These are phyloP conservation scores for Thecophora atra DNA, from an alignment of 2,888 invertebrate species.

Conservation along the genomic window DNA sequence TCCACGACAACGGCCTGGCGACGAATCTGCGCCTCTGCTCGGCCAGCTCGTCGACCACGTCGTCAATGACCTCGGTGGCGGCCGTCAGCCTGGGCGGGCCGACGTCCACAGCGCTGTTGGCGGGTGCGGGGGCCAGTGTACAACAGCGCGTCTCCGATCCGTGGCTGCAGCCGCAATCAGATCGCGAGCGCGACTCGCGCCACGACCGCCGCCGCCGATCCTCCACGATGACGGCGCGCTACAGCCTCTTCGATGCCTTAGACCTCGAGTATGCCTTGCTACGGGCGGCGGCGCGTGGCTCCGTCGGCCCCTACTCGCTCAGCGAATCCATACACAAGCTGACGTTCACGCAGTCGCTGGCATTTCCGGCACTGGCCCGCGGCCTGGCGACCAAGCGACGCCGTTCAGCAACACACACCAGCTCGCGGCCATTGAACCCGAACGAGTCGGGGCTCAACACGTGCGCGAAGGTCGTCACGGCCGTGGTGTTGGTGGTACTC, in stretches of 20 bases:
- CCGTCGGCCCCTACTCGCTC: constrained; percentile 76
- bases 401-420: constrained; percentile 68
- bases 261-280: constrained; percentile 77
- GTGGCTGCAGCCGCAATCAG: constrained; percentile 66
- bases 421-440: constrained; percentile 70
- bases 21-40: constrained; percentile 65
- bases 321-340: constrained; percentile 78
- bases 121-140: constrained; percentile 53
- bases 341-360: constrained; percentile 78
- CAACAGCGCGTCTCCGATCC: constrained; percentile 66
- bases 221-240: constrained; percentile 72
- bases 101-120: constrained; percentile 69
- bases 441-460: constrained; percentile 75
- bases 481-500: constrained; percentile 74
- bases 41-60: constrained; percentile 70
- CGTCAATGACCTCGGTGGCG: constrained; percentile 69
- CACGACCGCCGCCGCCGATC: constrained; percentile 68
- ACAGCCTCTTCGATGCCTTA: constrained; percentile 76
- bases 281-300: constrained; percentile 75
- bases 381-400: constrained; percentile 74
- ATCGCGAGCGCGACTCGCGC: constrained; percentile 60
- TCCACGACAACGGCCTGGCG: constrained; percentile 64
- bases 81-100: constrained; percentile 66
- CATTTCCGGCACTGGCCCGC: constrained; percentile 77
- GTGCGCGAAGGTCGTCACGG: constrained; percentile 77